Conservation (phyloP, 2,888 invertebrate genomes). For the Limulus polyphemus region DNA sequence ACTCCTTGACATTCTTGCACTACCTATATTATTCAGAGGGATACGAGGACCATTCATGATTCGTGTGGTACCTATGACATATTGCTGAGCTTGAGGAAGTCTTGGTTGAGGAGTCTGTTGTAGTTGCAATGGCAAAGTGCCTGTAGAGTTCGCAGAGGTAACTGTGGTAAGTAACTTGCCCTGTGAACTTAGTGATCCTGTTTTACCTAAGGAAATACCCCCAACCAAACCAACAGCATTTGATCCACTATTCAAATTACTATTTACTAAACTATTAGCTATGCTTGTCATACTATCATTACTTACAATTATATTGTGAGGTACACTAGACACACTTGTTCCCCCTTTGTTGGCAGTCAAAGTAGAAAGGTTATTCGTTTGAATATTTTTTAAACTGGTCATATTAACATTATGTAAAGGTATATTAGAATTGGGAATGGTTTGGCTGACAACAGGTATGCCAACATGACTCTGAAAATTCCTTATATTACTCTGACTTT, state of each 20-base stretch:
- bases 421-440: slow-evolving; percentile 23
- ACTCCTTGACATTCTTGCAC: no score
- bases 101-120: slow-evolving; percentile 9
- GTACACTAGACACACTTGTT: slow-evolving; percentile 25
- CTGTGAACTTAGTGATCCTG: slow-evolving; percentile 17
- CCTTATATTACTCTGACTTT: slow-evolving; percentile 11
- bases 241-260: slow-evolving; percentile 4
- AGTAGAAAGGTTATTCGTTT: slow-evolving; percentile 45
- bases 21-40: slow-evolving; percentile 14
- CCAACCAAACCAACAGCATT: slow-evolving; percentile 10
- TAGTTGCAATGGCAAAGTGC: slow-evolving; percentile 10
- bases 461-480: slow-evolving; percentile 16
- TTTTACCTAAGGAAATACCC: slow-evolving; percentile 6
- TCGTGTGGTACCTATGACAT: slow-evolving; percentile 11
- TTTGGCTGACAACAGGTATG: slow-evolving; percentile 11
- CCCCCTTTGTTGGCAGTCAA: slow-evolving; percentile 51
- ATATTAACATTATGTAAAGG: slow-evolving; percentile 16
- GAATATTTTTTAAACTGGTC: slow-evolving; percentile 26
- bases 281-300: slow-evolving; percentile 22
- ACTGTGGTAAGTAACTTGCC: slow-evolving; percentile 13
- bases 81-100: background rate
- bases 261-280: slow-evolving; percentile 22
- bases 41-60: slow-evolving; percentile 35
- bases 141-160: slow-evolving; percentile 7
- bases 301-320: slow-evolving; percentile 27